Evolutionary conservation across 64 coral and sea anemone species (phyloP).

Genomic region (Montipora sp.): DNA sequence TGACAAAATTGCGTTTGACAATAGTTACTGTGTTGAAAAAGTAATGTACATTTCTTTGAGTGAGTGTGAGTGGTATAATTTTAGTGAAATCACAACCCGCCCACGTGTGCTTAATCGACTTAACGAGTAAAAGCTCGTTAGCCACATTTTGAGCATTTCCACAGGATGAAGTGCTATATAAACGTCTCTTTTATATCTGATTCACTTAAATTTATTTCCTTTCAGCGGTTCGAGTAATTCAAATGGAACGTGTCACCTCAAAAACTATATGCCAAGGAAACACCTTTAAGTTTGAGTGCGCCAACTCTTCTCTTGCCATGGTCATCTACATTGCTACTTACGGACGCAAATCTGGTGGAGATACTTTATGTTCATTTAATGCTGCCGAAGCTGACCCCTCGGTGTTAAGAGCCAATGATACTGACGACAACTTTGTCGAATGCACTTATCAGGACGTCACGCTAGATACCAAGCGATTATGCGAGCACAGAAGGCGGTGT

Average conservation of each 20-base stretch:
- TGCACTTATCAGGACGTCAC: constrained; percentile 32
- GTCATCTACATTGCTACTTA: constrained; percentile 77
- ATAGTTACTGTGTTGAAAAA: no score
- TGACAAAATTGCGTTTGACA: no score
- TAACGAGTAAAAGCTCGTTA: not conserved
- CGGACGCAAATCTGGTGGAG: constrained; percentile 1
- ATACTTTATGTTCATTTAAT: constrained; percentile 57
- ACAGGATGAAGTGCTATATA: no score
- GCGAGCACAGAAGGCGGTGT: constrained; percentile 63
- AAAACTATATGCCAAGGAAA: constrained; percentile 58
- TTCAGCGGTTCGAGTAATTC: constrained; percentile 41
- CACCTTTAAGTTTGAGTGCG: not conserved
- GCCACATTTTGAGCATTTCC: no score
- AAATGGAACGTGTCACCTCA: not conserved
- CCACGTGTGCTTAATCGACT: not conserved
- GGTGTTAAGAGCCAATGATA: not conserved
- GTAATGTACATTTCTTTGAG: no score
- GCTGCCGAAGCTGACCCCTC: not conserved
- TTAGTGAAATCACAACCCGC: no score
- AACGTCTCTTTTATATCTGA: no score
- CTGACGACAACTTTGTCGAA: not conserved
- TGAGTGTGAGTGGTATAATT: no score
- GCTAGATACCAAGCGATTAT: not conserved
- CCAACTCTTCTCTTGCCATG: constrained; percentile 71
- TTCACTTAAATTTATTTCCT: not conserved